These are phyloP conservation scores for Euphonia xanthogaster DNA, from an alignment of 2,797 vertebrate genomes.

Conservation along the genomic window DNA sequence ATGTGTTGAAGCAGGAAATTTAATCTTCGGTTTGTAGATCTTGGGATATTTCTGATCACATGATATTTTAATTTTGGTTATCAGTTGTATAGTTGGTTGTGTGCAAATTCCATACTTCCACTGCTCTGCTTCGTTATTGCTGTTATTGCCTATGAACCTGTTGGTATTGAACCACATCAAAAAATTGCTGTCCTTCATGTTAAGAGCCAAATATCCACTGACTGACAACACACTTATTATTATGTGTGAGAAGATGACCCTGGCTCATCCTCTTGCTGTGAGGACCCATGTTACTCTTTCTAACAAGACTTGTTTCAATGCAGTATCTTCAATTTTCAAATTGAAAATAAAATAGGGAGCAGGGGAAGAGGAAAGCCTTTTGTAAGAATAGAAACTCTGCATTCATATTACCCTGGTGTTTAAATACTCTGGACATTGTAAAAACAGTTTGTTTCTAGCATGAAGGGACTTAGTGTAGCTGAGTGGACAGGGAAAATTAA, in stretches of 20 bases:
- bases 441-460: not conserved
- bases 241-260: not conserved
- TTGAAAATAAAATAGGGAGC: not conserved
- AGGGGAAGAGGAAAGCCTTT: not conserved
- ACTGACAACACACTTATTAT: not conserved
- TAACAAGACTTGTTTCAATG: not conserved
- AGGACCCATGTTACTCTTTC: not conserved
- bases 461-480: not conserved
- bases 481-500: not conserved
- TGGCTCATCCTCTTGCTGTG: not conserved
- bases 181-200: not conserved
- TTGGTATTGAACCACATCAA: not conserved
- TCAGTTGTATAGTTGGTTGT: not conserved
- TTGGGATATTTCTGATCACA: not conserved
- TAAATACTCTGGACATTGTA: not conserved
- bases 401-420: not conserved
- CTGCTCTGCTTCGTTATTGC: not conserved
- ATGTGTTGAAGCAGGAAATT: not conserved
- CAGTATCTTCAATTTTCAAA: not conserved
- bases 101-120: not conserved
- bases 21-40: not conserved
- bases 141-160: not conserved
- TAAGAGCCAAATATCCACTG: not conserved
- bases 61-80: not conserved
- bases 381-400: not conserved